phyloP scores from a whole-genome alignment of 2,797 vertebrate species.

The Sitta carolinensis region DNA sequence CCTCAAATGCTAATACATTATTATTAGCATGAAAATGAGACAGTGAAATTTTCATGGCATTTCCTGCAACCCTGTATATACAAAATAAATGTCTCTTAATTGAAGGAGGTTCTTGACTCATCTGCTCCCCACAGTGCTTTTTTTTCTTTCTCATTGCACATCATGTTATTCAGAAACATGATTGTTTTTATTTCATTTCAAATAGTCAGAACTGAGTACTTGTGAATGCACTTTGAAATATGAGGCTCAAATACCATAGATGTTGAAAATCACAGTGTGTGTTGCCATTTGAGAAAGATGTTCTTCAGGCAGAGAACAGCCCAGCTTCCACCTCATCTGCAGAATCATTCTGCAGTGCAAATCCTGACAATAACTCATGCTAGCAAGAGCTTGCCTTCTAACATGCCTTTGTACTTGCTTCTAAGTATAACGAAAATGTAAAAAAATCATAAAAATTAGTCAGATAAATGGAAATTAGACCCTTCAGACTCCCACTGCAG shows the following conservation, averaged over 20 bases:
- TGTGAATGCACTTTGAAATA: neutral
- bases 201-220: neutral
- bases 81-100: neutral
- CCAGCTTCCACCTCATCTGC: neutral
- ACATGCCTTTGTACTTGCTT: neutral
- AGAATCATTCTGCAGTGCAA: neutral
- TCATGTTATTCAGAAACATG: neutral
- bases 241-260: neutral
- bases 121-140: neutral
- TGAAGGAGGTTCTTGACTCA: neutral
- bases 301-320: neutral
- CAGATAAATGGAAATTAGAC: neutral
- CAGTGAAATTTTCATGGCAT: neutral
- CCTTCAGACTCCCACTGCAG: neutral
- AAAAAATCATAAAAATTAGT: neutral
- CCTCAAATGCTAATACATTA: neutral
- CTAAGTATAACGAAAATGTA: neutral
- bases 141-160: neutral
- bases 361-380: neutral
- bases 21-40: neutral
- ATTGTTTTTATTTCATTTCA: neutral
- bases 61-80: neutral
- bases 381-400: neutral
- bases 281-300: neutral
- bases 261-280: neutral